These are phyloP conservation scores for Phaenicophaeus curvirostris DNA, from an alignment of 2,797 vertebrate species.

Conservation along the genomic window DNA sequence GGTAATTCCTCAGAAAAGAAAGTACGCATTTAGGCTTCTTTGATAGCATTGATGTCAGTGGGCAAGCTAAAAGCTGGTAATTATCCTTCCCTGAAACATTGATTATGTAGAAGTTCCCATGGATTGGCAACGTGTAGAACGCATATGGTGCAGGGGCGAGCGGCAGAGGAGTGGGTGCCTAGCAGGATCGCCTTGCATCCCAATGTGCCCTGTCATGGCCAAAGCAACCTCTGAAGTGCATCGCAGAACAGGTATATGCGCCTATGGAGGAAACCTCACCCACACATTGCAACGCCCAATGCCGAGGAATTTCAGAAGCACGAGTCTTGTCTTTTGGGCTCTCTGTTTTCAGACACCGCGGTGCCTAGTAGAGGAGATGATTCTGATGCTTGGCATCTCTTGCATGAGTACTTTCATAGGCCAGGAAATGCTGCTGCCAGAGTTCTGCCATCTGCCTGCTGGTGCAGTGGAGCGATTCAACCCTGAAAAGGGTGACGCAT, in stretches of 20 bases:
- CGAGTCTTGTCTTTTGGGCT: not conserved
- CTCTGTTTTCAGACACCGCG: not conserved
- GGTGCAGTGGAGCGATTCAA: accelerated
- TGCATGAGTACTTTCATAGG: accelerated
- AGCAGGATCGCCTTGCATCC: accelerated
- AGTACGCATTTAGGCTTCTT: not conserved
- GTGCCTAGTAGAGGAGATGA: not conserved
- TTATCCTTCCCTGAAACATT: not conserved
- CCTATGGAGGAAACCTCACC: not conserved
- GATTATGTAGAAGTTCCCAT: not conserved
- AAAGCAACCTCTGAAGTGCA: not conserved
- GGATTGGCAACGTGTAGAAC: not conserved
- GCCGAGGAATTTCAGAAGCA: accelerated
- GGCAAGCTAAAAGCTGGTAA: constrained; percentile 24
- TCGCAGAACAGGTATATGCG: accelerated
- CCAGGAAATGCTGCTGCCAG: not conserved
- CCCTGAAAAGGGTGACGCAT: accelerated
- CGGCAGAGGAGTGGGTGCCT: accelerated
- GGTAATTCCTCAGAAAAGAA: constrained; percentile 26
- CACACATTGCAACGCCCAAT: accelerated
- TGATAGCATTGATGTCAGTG: not conserved
- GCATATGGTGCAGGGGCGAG: accelerated
- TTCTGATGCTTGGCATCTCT: not conserved
- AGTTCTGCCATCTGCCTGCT: accelerated
- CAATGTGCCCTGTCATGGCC: accelerated